These are phyloP conservation scores for Meloe dianella DNA, from an alignment of 2,888 invertebrate species.

Conservation along the genomic window DNA sequence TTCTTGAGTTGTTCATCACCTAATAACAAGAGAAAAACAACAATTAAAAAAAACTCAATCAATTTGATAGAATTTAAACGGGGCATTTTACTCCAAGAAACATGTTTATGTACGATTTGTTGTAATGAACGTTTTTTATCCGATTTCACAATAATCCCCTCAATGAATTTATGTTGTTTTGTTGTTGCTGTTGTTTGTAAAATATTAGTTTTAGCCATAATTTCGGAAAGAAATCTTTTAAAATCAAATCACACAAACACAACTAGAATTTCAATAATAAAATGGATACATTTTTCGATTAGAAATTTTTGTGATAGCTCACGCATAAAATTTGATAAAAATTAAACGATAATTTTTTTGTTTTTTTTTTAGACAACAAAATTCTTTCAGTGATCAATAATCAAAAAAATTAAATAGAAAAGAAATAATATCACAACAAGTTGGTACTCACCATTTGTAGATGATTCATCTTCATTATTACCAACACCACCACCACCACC, in stretches of 20 bases:
- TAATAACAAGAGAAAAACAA: slow-evolving; percentile 39
- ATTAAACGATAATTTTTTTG: too few relatives aligned
- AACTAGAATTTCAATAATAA: not conserved
- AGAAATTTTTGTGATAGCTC: not conserved
- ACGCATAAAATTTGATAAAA: too few relatives aligned
- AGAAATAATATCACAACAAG: too few relatives aligned
- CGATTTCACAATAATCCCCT: slow-evolving; percentile 16
- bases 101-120: slow-evolving; percentile 43
- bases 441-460: not conserved
- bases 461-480: not conserved
- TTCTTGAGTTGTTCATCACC: slow-evolving; percentile 63
- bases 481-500: not conserved
- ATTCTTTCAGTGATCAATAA: too few relatives aligned
- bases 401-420: too few relatives aligned
- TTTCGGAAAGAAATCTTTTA: not conserved
- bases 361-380: too few relatives aligned
- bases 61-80: not conserved
- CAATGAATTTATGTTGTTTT: not conserved
- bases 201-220: slow-evolving; percentile 13
- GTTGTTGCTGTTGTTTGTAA: too few relatives aligned
- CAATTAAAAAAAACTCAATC: slow-evolving; percentile 26
- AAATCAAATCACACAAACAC: not conserved
- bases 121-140: not conserved
- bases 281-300: not conserved
- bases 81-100: slow-evolving; percentile 52